Base-by-base conservation (phyloP, 2,797 vertebrate genomes). In the Meriones psammophilus region DNA sequence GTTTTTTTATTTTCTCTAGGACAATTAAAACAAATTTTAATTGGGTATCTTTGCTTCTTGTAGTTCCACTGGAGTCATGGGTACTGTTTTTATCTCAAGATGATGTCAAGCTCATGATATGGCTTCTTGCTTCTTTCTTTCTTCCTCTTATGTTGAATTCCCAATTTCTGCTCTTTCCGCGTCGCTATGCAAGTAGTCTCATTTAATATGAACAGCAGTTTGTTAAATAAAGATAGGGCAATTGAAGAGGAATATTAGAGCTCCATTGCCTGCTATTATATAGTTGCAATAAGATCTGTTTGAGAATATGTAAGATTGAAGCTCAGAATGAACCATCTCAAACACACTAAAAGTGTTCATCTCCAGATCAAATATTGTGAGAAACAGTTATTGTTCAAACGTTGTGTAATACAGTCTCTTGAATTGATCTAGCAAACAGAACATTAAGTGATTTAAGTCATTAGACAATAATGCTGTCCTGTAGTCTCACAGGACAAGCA, bases 161-260 rank as follows among this genome's bases (percentile, higher is more conserved):
- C 56, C 14, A 79, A 36, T 39, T 64, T 28, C 69, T 54, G 10
- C 14, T 89, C 22, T 69, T 50, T 85, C 8, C 28, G 74, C 74
- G 7, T 33, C 60, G 17, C 50, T 1, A 28, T 56, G 24, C n/a
- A 80, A 68, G 50, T 85, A 74, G 0, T 8, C 92, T 68, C 28
- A 85, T 46, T 85, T 89, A 92, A 36, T 36, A 56, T 26, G 66
- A 89, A 64, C 22, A 36, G 14, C 85, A 86, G 64, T 79, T 92
- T 69, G 46, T 89, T 42, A 92, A 89, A 6, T 17, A 10, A 86
- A 87, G 20, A 5, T 71, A 80, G 42, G 42, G 28, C 8, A 95
- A 15, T 20, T 81, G 28, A 73, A 22, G n/a, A 76, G 18, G 24
- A 74, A 66, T 33, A 56, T 20, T 54, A 28, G 36, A 74, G 8